Evolutionary conservation across 1,140 invertebrate species (phyloP).

Genomic region (Ceratosolen fusciceps): DNA sequence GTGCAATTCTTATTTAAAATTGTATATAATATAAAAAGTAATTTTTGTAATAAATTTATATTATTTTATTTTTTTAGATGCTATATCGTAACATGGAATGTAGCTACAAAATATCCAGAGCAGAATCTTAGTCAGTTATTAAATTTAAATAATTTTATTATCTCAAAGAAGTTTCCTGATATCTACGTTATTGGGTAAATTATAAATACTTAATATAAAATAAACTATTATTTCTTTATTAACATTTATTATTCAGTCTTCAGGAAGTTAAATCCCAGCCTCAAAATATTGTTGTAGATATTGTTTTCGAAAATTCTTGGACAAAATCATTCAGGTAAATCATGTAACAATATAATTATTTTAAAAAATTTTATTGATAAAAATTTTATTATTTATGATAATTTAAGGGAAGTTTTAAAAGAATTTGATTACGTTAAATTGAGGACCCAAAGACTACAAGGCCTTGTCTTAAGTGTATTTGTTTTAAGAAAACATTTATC

Average conservation of each 20-base stretch:
- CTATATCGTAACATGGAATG: slow-evolving; percentile 89
- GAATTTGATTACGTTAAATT: slow-evolving; percentile 83
- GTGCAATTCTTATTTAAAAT: too few relatives aligned
- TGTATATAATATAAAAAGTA: too few relatives aligned
- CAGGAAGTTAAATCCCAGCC: slow-evolving; percentile 93
- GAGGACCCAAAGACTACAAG: slow-evolving; percentile 83
- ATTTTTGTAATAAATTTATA: too few relatives aligned
- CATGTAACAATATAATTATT: slow-evolving; percentile 22
- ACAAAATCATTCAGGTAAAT: slow-evolving; percentile 77
- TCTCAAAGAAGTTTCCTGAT: slow-evolving; percentile 78
- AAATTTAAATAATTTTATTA: slow-evolving; percentile 75
- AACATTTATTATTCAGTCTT: slow-evolving; percentile 73
- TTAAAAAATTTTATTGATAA: slow-evolving; percentile 14
- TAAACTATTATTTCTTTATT: slow-evolving; percentile 24
- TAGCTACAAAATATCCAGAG: slow-evolving; percentile 81
- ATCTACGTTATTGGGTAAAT: slow-evolving; percentile 85
- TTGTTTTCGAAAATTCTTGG: slow-evolving; percentile 89
- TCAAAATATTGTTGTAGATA: slow-evolving; percentile 85
- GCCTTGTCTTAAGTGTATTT: slow-evolving; percentile 84
- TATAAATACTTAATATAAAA: slow-evolving; percentile 25
- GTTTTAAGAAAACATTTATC: slow-evolving; percentile 83
- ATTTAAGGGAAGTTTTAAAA: slow-evolving; percentile 77
- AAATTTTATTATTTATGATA: slow-evolving; percentile 31
- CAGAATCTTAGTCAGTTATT: slow-evolving; percentile 80
- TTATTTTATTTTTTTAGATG: slow-evolving; percentile 69